Base-by-base conservation (phyloP, 2,888 invertebrate genomes). In the Cerastis leucographa region DNA sequence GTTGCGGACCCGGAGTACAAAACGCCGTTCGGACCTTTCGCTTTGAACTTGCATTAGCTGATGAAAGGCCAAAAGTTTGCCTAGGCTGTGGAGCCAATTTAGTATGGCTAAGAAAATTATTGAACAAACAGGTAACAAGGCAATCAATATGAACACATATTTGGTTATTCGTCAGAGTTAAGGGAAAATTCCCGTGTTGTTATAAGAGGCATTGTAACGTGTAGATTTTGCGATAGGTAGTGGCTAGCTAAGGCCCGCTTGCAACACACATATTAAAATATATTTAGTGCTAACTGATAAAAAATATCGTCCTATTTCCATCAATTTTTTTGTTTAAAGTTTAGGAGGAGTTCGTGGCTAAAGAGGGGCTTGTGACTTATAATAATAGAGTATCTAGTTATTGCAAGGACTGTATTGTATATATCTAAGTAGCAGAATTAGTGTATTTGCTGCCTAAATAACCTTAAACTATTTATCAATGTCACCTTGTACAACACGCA, bases 11-110 rank as follows among this genome's bases (percentile, higher is more conserved):
- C 17, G 25, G 35, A 22, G 54, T 71, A 76, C 68, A 56, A 71
- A 74, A 78, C 69, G 62, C 78, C 51, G 65, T 76, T 81, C 74
- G 66, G 56, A 80, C 69, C 61, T 75, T 54, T 44, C 19, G 25
- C 68, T 76, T 76, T 65, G 76, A 74, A 82, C 80, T 76, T 76
- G 67, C 87, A 85, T 87, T 85, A 87, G 86, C 85, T 78, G 74
- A 87, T 85, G 79, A 71, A 78, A 73, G 22, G 62, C 35, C 11
- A 56, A 78, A 85, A 77, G 68, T 79, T 87, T 77, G 46, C 49
- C 71, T 70, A 64, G 29, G 42, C 56, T 56, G 12, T 35, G 61
- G 66, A 69, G 78, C 71, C 9, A 75, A 77, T 76, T 64, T 77
- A 61, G 12, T 61, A 35, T 44, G 42, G n/a, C 17, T 56, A 12